phyloP scores from a whole-genome alignment of 2,888 invertebrate species.

The Plemyria rubiginata region DNA sequence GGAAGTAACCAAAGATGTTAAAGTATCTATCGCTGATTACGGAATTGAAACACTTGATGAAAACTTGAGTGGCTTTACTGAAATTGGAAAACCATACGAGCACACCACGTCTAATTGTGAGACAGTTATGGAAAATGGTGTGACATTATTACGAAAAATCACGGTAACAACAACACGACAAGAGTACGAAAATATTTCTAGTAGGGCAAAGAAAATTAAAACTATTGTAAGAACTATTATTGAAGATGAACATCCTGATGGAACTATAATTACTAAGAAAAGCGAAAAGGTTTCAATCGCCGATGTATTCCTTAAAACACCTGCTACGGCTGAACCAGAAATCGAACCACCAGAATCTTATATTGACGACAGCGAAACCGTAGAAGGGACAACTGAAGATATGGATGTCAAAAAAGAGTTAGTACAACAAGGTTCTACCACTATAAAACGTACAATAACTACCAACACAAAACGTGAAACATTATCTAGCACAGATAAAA shows the following conservation, averaged over 20 bases:
- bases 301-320: slow-evolving; percentile 60
- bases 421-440: slow-evolving; percentile 61
- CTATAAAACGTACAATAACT: slow-evolving; percentile 73
- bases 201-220: slow-evolving; percentile 66
- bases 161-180: slow-evolving; percentile 67
- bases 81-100: slow-evolving; percentile 61
- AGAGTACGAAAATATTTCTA: slow-evolving; percentile 62
- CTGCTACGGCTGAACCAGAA: slow-evolving; percentile 46
- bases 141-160: slow-evolving; percentile 64
- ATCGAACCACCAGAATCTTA: slow-evolving; percentile 55
- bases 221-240: slow-evolving; percentile 62
- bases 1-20: slow-evolving; percentile 74
- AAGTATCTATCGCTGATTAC: slow-evolving; percentile 71
- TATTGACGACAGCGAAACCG: slow-evolving; percentile 64
- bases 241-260: slow-evolving; percentile 76
- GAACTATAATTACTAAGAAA: slow-evolving; percentile 70
- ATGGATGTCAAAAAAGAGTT: slow-evolving; percentile 71
- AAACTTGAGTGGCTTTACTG: slow-evolving; percentile 61
- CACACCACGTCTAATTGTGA: slow-evolving; percentile 57
- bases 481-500: slow-evolving; percentile 77
- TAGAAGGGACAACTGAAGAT: slow-evolving; percentile 73
- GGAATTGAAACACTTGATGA: slow-evolving; percentile 62
- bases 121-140: slow-evolving; percentile 60
- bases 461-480: slow-evolving; percentile 79
- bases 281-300: slow-evolving; percentile 75